Base-by-base conservation (phyloP, 1,140 invertebrate genomes). In the Homarus americanus region DNA sequence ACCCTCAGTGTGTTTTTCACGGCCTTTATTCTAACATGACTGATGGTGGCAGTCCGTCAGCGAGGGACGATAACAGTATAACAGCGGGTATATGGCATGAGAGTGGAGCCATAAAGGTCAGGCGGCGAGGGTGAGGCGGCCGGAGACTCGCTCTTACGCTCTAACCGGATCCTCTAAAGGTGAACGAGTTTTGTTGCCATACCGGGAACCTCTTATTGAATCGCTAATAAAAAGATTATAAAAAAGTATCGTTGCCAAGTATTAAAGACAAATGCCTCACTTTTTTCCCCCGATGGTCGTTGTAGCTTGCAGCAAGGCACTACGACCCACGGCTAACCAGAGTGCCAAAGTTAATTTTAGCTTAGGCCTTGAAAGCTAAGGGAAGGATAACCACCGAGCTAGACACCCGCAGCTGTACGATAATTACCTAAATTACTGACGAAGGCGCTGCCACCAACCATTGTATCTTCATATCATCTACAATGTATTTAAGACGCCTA, bases 101-200 rank as follows among this genome's bases (percentile, higher is more conserved):
- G 10, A 12, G 73, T 40, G 34, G 28, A 41, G 73, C 17, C 36
- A 32, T 76, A 76, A 76, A 76, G 73, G 73, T 76, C 73, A 76
- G 34, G 20, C 36, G 73, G 73, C 20, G 20, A 32, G 10, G 34
- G 40, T 38, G 34, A 24, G 36, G 28, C 36, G 9, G 73, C 20
- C 28, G 36, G 34, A 76, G 73, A 76, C 73, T 76, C 73, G 73
- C 73, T 76, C 73, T 76, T 76, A 76, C 36, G 73, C 73, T 41
- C 73, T 32, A 76, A 76, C 73, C 73, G 73, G 73, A 76, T 76
- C 73, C 73, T 76, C 73, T 15, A 24, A 76, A 76, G 73, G 73
- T 76, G 73, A 76, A n/a, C 73, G 12, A 76, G 12, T 76, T 76
- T 76, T 76, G 73, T 76, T 76, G 73, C 73, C 73, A 76, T 40